Base-by-base conservation (phyloP, 2,797 vertebrate genomes). In the Coregonus ussuriensis region DNA sequence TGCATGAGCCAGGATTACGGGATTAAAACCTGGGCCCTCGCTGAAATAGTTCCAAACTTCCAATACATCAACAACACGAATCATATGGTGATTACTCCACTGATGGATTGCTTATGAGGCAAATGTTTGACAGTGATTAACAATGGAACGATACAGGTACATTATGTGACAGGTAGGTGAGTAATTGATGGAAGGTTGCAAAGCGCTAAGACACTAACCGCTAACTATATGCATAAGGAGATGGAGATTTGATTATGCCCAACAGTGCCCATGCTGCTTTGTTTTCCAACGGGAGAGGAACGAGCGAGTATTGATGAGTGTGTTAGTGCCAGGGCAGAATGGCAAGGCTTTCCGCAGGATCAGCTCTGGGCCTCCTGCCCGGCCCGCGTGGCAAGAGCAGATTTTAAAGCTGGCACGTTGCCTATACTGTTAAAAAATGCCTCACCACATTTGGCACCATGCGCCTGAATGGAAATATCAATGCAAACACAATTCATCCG, bases 381-480 rank as follows among this genome's bases (percentile, higher is more conserved):
- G 33, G 4, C 6, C 79, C 81, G 78, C 84, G 85, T 90, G 89
- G 88, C 88, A 72, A 33, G 25, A 75, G 65, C 16, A 53, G 77
- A 80, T 83, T 85, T 75, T 63, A 77, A 81, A 85, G 79, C 84
- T 85, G 86, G 80, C 81, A 52, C 35, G 4, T 1, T 3, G 81
- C 87, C 86, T 82, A 25, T 63, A 13, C 78, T 54, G 74, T 85
- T 75, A 85, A 86, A 83, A 59, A 47, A 77, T 13, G 74, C 16
- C 74, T 78, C 70, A 71, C 37, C 74, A 66, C 11, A 0, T 75
- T 76, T 76, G 21, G 71, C 71, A 31, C 47, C 77, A 74, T 83
- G 82, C 54, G 76, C 77, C 81, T 82, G 70, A 77, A 81, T 81
- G 86, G 85, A 90, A 89, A 90, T 80, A 85, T 89, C 81, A 87